Percentiles rank a stretch among this genome's conserved stretches.
Conservation (phyloP, 2,888 invertebrate genomes). For the Drosophila anomelani region DNA sequence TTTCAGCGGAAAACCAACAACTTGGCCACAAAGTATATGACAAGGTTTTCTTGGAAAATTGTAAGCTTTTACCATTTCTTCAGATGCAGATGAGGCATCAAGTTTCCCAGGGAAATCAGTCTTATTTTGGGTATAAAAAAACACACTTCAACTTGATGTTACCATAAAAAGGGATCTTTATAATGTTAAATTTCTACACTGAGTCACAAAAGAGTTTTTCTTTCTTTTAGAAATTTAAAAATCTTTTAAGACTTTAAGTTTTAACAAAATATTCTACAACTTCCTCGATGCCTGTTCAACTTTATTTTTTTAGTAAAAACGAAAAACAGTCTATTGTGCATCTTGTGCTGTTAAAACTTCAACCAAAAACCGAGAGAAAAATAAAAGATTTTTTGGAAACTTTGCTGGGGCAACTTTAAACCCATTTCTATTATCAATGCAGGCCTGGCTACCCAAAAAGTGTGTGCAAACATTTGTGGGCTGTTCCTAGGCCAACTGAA, state of each 20-base stretch:
- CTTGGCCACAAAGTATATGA: not conserved
- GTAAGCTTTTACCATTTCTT: not conserved
- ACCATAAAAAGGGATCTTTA: not conserved
- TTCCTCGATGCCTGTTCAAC: not conserved
- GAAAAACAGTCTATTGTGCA: slow-evolving; percentile 2
- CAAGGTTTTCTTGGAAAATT: not conserved
- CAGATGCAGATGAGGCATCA: not conserved
- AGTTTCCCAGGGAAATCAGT: not conserved
- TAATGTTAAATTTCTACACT: not conserved
- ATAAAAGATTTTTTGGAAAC: slow-evolving; percentile 2
- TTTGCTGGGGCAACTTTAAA: slow-evolving; percentile 23
- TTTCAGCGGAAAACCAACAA: slow-evolving; percentile 4
- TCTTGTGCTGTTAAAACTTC: not conserved
- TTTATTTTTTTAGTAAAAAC: not conserved
- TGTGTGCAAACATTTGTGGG: slow-evolving; percentile 43
- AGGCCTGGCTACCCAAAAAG: slow-evolving; percentile 7
- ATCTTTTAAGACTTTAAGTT: not conserved
- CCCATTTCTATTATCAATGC: slow-evolving; percentile 44
- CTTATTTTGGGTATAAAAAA: not conserved
- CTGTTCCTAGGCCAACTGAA: slow-evolving; percentile 19
- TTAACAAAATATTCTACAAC: not conserved
- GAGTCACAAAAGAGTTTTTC: not conserved
- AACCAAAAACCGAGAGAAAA: slow-evolving; percentile 1
- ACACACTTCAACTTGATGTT: not conserved
- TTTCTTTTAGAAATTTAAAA: not conserved